Conservation (phyloP, 2,888 invertebrate genomes). For the Hydroisotoma schaefferi region DNA sequence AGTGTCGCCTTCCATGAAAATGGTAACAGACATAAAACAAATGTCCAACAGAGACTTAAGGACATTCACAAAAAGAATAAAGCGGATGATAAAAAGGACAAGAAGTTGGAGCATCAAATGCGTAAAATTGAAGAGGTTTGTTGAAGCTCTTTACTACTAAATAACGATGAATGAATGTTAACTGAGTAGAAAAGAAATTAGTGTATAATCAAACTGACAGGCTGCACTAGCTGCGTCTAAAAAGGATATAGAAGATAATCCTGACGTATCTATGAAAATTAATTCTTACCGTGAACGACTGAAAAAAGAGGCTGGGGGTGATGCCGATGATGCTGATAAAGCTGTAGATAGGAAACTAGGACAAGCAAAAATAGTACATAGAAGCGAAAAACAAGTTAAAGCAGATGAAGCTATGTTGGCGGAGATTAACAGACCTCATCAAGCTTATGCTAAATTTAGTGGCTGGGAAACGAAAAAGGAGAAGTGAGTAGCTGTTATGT, state of each 20-base stretch:
- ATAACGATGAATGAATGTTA: constrained; percentile 2
- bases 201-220: constrained; percentile 50
- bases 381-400: constrained; percentile 38
- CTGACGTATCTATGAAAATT: constrained; percentile 55
- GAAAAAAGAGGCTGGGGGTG: constrained; percentile 9
- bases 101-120: constrained; percentile 71
- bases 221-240: constrained; percentile 84
- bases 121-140: constrained; percentile 77
- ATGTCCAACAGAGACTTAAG: constrained; percentile 79
- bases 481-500: neutral
- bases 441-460: constrained; percentile 23
- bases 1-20: constrained; percentile 92
- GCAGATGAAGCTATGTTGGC: constrained; percentile 23
- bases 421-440: constrained; percentile 20
- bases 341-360: constrained; percentile 10
- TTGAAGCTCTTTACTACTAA: neutral
- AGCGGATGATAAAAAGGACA: constrained; percentile 71
- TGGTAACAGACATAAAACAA: constrained; percentile 87
- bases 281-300: constrained; percentile 26
- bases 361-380: constrained; percentile 34
- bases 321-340: neutral
- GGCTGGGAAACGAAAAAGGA: constrained; percentile 31
- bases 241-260: constrained; percentile 72
- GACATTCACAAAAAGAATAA: constrained; percentile 79
- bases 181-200: neutral